phyloP scores from a whole-genome alignment of 2,797 vertebrate species.

The Hirundo rustica region DNA sequence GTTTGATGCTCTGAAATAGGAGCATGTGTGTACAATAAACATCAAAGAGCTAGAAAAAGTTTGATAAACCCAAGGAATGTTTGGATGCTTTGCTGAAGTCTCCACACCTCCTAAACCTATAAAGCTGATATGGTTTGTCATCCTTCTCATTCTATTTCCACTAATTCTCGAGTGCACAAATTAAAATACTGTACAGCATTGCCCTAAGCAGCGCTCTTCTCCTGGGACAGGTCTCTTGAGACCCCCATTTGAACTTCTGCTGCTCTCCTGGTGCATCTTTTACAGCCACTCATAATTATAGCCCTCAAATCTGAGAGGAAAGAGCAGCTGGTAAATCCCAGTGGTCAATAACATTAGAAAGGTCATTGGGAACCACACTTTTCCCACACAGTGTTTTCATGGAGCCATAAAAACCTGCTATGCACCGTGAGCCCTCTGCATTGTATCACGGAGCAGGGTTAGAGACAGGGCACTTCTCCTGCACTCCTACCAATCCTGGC shows the following conservation, averaged over 20 bases:
- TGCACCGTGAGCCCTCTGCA: background rate
- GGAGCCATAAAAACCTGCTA: background rate
- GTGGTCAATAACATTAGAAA: background rate
- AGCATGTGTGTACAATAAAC: background rate
- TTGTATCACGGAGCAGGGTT: background rate
- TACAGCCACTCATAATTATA: background rate
- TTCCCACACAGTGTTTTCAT: background rate
- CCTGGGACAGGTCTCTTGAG: background rate
- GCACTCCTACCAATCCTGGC: background rate
- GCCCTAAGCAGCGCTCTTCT: background rate
- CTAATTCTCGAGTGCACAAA: background rate
- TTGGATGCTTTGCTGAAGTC: background rate
- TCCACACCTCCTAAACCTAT: background rate
- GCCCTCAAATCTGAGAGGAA: background rate
- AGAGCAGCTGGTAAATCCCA: slow-evolving; percentile 22
- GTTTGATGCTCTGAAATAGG: background rate
- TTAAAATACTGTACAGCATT: background rate
- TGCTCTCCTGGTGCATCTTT: slow-evolving; percentile 7
- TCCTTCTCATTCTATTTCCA: background rate
- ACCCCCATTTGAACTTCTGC: background rate
- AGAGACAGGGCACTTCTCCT: background rate
- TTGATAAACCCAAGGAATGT: background rate
- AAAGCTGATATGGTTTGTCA: background rate
- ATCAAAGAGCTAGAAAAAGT: background rate
- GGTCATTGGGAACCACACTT: background rate